Base-by-base conservation (phyloP, 1,140 invertebrate species). In the Planococcus citri region DNA sequence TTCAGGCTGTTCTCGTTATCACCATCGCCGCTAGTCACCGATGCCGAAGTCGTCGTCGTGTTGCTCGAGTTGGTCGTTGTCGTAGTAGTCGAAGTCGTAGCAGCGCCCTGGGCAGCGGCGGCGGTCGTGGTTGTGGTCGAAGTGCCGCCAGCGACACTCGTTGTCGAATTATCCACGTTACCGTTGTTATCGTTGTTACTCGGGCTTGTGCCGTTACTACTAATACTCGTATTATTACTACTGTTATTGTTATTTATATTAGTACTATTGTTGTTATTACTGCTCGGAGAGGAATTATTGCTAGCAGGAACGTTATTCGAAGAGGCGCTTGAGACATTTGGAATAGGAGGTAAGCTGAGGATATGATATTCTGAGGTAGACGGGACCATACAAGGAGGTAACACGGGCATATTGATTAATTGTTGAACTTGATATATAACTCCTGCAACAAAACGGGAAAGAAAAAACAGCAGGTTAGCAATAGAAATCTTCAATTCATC, bases 381-480 rank as follows among this genome's bases (percentile, higher is more conserved):
- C 2, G 60, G 25, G 10, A 64, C 60, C 60, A 64, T 27, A 24
- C 22, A 64, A 24, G 60, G 60, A 2, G 60, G 60, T 25, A 64
- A 25, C 21, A 64, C 22, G 17, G 60, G 60, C 60, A 64, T 64
- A 27, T 64, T 64, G 60, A 64, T 68, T 69, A 71, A 71, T 69
- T 69, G 68, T 69, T 71, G 68, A 51, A 71, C 58, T 71, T 71
- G 71, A 71, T 71, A 68, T 38, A 71, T 71, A 51, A 72, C 85
- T 24, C 60, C 60, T 64, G 6, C 10, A 64, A 64, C 10, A 64
- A 22, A 25, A 64, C 4, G 57, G n/a, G 8, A 60, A 60, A 22
- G 10, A 58, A 20, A 58, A n/a, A 58, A 22, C 4, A 22, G 4
- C 51, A 58, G 6, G 17, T 20, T n/a, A 58, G 17, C 17, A n/a